A percentile compares a stretch with the other conserved stretches of the same genome.
Conservation (phyloP, 2,888 invertebrate genomes). For the Eupithecia vulgata region DNA sequence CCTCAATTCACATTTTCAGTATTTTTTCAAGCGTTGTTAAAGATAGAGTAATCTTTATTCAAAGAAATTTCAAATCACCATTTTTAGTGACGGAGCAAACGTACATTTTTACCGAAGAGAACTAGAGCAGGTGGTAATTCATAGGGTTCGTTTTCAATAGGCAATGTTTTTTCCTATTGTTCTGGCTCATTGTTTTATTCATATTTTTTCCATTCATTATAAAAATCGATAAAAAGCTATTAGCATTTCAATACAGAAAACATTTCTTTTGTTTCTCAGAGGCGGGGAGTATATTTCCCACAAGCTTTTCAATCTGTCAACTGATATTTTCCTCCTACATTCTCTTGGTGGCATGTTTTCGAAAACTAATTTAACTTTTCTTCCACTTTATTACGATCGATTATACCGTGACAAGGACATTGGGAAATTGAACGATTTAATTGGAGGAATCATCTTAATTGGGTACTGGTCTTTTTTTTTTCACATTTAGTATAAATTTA, state of each 20-base stretch:
- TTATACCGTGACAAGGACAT: background rate
- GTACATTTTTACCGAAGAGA: background rate
- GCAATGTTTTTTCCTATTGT: conserved; percentile 1
- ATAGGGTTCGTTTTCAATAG: background rate
- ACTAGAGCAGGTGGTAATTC: background rate
- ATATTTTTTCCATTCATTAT: conserved; percentile 3
- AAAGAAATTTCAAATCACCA: background rate
- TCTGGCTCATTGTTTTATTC: conserved; percentile 2
- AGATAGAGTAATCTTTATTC: background rate
- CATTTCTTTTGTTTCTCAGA: conserved; percentile 41
- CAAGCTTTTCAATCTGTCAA: conserved; percentile 27
- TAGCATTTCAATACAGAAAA: conserved; percentile 37
- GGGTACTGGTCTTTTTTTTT: background rate
- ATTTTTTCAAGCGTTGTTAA: background rate
- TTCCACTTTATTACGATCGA: conserved; percentile 4
- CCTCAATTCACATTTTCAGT: background rate
- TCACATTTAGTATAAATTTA: background rate
- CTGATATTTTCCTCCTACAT: conserved; percentile 16
- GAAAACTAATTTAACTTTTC: conserved; percentile 16
- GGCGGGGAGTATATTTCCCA: conserved; percentile 30
- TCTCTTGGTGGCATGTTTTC: conserved; percentile 6
- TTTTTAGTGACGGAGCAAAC: background rate
- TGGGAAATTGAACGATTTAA: background rate
- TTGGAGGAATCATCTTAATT: background rate
- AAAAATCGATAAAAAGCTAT: conserved; percentile 30